Evolutionary conservation across 1,140 invertebrate genomes (phyloP), one percentile per base, ranked within the genome.

Genomic region (Harlomillsia oculata): DNA sequence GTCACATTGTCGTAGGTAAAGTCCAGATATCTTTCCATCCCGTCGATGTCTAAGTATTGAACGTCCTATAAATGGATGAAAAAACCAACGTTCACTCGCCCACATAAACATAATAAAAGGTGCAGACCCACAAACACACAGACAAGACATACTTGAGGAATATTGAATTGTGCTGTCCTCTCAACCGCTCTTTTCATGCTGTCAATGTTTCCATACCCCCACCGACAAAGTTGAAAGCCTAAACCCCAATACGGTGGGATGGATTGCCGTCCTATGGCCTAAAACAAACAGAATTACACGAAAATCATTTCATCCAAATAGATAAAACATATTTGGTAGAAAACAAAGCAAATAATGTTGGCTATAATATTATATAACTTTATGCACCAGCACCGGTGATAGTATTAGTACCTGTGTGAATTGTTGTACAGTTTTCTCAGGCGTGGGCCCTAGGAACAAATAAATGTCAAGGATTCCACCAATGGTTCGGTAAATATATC

Each of bases 11-110:
- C 26, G n/a, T 55, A 25, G 0, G 60, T 62, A 30, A 62, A 62
- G 39, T 62, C 60, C 21, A 62, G 26, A 53, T 76, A 77, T 40
- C 80, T 77, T 18, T 84, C 74, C 89, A 94, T 94, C 67, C 68
- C 66, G 44, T 69, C 69, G 40, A 69, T 69, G 40, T 69, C 68
- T 20, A 69, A 70, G 58, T 72, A 76, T 66, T 78, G 76, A 2
- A 76, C 74, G 68, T 78, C 76, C 72, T 75, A 28, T 18, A 44
- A 40, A 41, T 8, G 18, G 6, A 8, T 21, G 6, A 1, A 49
- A 2, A 21, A 49, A 30, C 56, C 70, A 66, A 58, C 67, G 72
- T 13, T 68, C 60, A 20, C 29, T 23, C 53, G 71, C 72, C 13
- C 16, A 39, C 8, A 28, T 54, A 20, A 36, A 23, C n/a, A 11